Evolutionary conservation across 1,140 invertebrate genomes (phyloP).

Genomic region (Chironomus tepperi): DNA sequence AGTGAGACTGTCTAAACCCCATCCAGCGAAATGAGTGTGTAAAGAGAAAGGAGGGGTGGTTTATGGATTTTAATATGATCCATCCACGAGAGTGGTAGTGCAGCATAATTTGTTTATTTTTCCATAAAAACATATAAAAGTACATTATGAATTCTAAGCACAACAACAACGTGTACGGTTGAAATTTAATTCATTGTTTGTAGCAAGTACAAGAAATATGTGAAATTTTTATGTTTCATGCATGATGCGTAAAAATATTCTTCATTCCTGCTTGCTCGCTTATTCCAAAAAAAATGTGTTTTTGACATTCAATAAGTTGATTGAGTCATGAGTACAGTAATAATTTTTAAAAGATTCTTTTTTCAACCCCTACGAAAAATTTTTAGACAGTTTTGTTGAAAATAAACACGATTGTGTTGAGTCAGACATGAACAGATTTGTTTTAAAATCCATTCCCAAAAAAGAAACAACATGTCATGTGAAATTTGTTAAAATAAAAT

Average conservation of each 20-base stretch:
- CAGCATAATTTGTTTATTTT: slow-evolving; percentile 9
- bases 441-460: too few relatives aligned
- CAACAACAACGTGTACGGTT: background rate
- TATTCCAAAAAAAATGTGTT: background rate
- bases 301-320: background rate
- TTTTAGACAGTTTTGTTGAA: too few relatives aligned
- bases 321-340: background rate
- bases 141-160: background rate
- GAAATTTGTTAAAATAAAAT: too few relatives aligned
- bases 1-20: background rate
- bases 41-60: background rate
- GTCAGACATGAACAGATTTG: too few relatives aligned
- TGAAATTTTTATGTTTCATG: too few relatives aligned
- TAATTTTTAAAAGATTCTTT: too few relatives aligned
- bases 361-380: too few relatives aligned
- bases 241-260: too few relatives aligned
- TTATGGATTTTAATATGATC: background rate
- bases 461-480: too few relatives aligned
- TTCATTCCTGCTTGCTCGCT: background rate
- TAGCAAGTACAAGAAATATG: background rate
- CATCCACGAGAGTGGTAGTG: background rate
- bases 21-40: background rate
- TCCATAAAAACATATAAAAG: background rate
- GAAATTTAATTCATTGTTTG: background rate
- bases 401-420: too few relatives aligned